Evolutionary conservation across 2,113 vertebrate genomes (phyloP), one percentile per base, ranked within the genome.

Genomic region (Oncorhynchus tshawytscha): DNA sequence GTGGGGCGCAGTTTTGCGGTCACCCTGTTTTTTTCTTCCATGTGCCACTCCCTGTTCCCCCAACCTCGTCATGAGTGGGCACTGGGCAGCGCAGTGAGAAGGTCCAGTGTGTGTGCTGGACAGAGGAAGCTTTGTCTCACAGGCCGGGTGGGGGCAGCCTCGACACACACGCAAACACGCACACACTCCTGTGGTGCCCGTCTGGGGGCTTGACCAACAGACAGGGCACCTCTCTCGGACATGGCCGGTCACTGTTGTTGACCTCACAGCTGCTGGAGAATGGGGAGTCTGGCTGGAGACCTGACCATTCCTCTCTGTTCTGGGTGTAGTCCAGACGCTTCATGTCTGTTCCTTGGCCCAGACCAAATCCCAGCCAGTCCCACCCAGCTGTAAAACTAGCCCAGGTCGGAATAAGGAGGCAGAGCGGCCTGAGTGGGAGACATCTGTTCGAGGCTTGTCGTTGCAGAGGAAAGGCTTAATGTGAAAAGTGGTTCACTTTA

Each of bases 61-160:
- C 78, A 49, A 65, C 3, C 22, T 34, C 59, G 73, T 74, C 79
- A 57, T 70, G 70, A 71, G 60, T 45, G 34, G 65, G 78, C 48
- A 76, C 70, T 51, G 13, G 73, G 64, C 62, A 74, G 48, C 20
- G 77, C 80, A 81, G 76, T 89, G 84, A 87, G 88, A 86, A 86
- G 83, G 82, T 68, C 65, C 82, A 86, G 84, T 91, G 88, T 91
- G 70, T 45, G 88, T 91, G 67, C 39, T 0, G 78, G 71, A 91
- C 90, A 91, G 85, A 84, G 80, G 16, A 49, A 11, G 29, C 45
- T 86, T 91, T 90, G 88, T 91, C 48, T 75, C 73, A 15, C 71
- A 72, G 70, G 60, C 57, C 59, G 71, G 15, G 73, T 54, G 64
- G 70, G 59, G 22, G 22, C 73, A 75, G 25, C 31, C 49, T 31